A percentile compares a stretch with the other conserved stretches of the same genome.
Evolutionary conservation across 2,797 vertebrate species (phyloP).

Genomic region (Leptatherina wallacei): DNA sequence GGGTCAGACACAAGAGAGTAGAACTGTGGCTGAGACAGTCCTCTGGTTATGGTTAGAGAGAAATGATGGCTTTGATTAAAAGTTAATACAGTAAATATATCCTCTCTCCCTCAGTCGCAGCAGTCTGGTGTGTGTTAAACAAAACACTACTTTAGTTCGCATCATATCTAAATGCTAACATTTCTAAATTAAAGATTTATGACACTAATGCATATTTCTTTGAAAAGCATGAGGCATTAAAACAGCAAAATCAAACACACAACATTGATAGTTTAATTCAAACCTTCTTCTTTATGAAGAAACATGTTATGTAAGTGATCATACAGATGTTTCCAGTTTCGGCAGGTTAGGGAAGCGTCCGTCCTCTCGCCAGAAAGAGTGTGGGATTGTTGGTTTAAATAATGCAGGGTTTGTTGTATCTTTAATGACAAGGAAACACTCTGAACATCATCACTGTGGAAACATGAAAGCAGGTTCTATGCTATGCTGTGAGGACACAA

Average conservation of each 20-base stretch:
- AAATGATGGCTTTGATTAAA: background rate
- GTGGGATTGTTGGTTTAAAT: slow-evolving; percentile 61
- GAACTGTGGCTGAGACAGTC: background rate
- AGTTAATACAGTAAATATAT: background rate
- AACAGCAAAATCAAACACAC: background rate
- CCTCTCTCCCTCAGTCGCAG: background rate
- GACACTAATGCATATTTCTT: background rate
- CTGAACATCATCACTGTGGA: slow-evolving; percentile 59
- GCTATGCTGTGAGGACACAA: slow-evolving; percentile 34
- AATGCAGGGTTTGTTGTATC: slow-evolving; percentile 57
- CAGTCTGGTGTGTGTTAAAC: background rate
- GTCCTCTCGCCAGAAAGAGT: slow-evolving; percentile 14
- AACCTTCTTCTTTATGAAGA: background rate
- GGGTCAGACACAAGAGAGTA: background rate
- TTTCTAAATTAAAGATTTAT: background rate
- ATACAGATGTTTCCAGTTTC: background rate
- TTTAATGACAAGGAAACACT: slow-evolving; percentile 60
- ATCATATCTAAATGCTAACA: background rate
- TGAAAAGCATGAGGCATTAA: background rate
- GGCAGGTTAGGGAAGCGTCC: background rate
- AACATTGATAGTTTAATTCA: background rate
- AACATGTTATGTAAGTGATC: background rate
- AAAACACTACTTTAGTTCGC: background rate
- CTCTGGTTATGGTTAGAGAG: too few relatives aligned
- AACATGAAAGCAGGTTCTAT: slow-evolving; percentile 54